Percentiles rank a stretch among this genome's conserved stretches.
phyloP scores from a whole-genome alignment of 2,113 vertebrate species.

The Leptodactylus fuscus region DNA sequence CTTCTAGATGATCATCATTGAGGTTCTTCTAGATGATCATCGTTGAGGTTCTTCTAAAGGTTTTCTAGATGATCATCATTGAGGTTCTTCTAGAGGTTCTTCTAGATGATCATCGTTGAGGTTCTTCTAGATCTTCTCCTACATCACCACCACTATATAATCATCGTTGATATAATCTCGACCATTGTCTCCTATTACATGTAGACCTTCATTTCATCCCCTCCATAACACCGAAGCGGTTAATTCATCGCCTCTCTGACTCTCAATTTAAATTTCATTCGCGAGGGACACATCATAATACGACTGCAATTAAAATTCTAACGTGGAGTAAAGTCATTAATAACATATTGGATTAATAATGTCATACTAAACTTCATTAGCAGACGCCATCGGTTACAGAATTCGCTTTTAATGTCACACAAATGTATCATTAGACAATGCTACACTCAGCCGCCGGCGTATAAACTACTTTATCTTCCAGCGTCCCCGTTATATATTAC shows the following conservation, averaged over 20 bases:
- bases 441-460: background rate
- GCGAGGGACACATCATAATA: constrained; percentile 15
- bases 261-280: constrained; percentile 30
- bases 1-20: no score
- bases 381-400: constrained; percentile 17
- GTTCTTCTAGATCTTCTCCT: no score
- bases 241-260: constrained; percentile 2
- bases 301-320: constrained; percentile 29
- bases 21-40: no score
- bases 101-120: no score
- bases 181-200: background rate
- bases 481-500: background rate
- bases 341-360: constrained; percentile 57
- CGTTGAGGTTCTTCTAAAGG: no score
- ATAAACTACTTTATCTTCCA: constrained; percentile 14
- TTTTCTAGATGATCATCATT: no score
- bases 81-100: no score
- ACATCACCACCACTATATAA: no score
- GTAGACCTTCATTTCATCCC: background rate
- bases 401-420: constrained; percentile 51
- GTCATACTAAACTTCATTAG: constrained; percentile 44
- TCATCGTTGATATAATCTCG: no score
- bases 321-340: constrained; percentile 47
- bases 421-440: constrained; percentile 47
- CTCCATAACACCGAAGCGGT: constrained; percentile 22